Conservation (phyloP, 92 coral and sea anemone genomes). For the Palythoa heliodiscus region DNA sequence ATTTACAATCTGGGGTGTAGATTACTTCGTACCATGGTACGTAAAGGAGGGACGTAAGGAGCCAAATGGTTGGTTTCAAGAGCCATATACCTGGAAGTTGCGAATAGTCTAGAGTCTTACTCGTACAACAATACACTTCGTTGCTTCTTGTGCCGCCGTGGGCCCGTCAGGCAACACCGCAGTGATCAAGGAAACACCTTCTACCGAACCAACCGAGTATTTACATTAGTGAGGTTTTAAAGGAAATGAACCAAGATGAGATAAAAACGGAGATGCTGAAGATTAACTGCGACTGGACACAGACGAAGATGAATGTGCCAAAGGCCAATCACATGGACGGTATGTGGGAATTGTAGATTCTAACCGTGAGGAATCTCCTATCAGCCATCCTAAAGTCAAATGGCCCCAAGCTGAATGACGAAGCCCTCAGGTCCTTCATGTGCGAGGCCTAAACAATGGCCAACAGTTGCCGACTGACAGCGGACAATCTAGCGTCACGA, state of each 20-base stretch:
- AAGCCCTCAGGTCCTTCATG: slow-evolving; percentile 38
- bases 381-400: neutral
- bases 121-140: neutral
- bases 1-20: neutral
- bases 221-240: neutral
- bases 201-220: neutral
- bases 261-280: neutral
- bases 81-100: neutral
- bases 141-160: neutral
- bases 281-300: neutral
- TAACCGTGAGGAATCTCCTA: slow-evolving; percentile 4
- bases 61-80: neutral
- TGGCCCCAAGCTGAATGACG: slow-evolving; percentile 41
- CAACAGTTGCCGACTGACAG: slow-evolving; percentile 2
- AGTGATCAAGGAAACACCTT: slow-evolving; percentile 8
- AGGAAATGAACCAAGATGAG: neutral
- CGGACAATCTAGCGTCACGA: neutral
- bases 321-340: slow-evolving; percentile 24
- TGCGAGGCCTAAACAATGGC: slow-evolving; percentile 25
- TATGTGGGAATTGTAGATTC: neutral
- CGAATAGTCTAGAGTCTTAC: neutral
- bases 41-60: neutral
- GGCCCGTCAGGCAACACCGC: neutral
- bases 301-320: neutral
- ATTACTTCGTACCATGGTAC: neutral